A percentile compares a stretch with the other conserved stretches of the same genome.
These are phyloP conservation scores for Anser brachyrhynchus DNA, from an alignment of 2,113 vertebrate genomes.

Conservation along the genomic window DNA sequence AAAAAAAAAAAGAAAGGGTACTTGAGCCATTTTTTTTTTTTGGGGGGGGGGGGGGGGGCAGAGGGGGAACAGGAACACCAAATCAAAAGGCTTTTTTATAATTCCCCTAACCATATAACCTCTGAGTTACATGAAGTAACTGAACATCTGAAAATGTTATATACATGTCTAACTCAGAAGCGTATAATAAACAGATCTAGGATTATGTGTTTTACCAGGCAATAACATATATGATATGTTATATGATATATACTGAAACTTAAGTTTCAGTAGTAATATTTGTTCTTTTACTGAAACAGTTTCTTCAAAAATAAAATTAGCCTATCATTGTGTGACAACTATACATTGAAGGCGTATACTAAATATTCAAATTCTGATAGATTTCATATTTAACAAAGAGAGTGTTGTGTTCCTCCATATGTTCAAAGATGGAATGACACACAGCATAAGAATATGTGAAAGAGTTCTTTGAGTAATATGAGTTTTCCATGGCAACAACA, in stretches of 20 bases:
- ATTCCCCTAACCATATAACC: background rate
- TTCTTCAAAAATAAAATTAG: background rate
- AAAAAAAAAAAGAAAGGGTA: background rate
- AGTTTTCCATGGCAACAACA: conserved; percentile 66
- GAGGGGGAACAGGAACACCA: background rate
- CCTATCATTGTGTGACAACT: background rate
- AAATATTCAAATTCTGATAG: background rate
- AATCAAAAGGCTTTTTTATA: background rate
- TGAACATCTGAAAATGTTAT: background rate
- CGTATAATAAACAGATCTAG: background rate
- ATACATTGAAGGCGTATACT: background rate
- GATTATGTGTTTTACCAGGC: background rate
- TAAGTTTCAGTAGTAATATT: background rate
- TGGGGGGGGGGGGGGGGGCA: too few species aligned
- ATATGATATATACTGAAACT: too few species aligned
- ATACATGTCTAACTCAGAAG: background rate
- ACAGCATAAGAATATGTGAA: conserved; percentile 15
- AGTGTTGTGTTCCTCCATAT: conserved; percentile 26
- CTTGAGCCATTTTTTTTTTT: background rate
- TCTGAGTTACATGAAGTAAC: background rate
- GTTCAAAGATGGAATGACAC: conserved; percentile 35
- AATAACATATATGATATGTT: background rate
- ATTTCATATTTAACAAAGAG: conserved; percentile 7
- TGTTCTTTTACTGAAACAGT: background rate
- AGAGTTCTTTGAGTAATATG: conserved; percentile 29